These are phyloP conservation scores for Pelodiscus sinensis DNA, from an alignment of 2,113 vertebrate species.

Conservation along the genomic window DNA sequence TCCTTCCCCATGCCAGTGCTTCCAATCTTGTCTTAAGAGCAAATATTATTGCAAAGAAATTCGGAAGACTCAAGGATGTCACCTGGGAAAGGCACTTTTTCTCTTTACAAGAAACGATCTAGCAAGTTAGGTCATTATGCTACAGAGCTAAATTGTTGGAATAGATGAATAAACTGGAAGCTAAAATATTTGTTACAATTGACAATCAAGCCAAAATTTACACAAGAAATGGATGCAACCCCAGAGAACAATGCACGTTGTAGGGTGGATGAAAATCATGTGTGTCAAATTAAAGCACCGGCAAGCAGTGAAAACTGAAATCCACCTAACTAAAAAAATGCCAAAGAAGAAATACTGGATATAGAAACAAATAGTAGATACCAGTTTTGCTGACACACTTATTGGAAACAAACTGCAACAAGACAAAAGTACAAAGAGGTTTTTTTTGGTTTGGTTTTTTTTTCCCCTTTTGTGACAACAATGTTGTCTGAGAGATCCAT, in stretches of 20 bases:
- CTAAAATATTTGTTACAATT: neutral
- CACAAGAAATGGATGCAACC: neutral
- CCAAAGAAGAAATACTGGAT: neutral
- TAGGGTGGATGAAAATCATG: neutral
- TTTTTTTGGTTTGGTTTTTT: no score
- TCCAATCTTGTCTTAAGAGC: neutral
- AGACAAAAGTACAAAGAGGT: no score
- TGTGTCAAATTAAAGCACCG: neutral
- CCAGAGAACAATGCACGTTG: neutral
- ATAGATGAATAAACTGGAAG: neutral
- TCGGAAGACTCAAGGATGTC: constrained; percentile 44
- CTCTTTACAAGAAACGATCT: constrained; percentile 15
- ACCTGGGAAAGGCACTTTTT: constrained; percentile 59
- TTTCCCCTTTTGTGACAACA: no score
- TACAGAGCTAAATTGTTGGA: neutral
- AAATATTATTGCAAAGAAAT: neutral
- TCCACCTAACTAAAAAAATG: neutral
- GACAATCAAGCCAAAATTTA: neutral
- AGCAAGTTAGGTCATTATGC: neutral
- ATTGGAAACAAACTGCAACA: neutral
- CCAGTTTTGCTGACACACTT: neutral
- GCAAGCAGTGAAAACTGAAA: rapidly evolving
- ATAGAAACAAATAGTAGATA: neutral
- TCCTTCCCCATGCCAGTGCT: neutral
- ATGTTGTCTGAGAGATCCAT: neutral